Conservation (phyloP, 2,888 invertebrate genomes). For the Agrotis ipsilon region DNA sequence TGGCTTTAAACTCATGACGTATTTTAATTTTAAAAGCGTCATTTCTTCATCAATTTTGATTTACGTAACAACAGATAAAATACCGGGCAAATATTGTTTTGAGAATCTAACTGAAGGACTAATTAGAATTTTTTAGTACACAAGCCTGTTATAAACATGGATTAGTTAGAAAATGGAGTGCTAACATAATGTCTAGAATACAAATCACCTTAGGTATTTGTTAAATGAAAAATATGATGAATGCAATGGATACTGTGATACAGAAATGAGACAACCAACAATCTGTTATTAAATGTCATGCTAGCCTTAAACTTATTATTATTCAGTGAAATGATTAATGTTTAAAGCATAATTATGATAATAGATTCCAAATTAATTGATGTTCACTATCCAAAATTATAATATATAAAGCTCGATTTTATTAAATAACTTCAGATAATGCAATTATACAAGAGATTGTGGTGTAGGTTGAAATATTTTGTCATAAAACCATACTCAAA, state of each 20-base stretch:
- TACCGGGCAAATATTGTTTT: no score
- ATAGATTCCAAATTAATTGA: background rate
- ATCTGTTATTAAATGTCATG: background rate
- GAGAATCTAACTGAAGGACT: no score
- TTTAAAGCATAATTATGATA: no score
- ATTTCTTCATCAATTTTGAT: no score
- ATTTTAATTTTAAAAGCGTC: no score
- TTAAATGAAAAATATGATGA: background rate
- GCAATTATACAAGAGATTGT: background rate
- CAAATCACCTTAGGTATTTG: slow-evolving; percentile 1
- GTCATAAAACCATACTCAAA: background rate
- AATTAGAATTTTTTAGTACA: no score
- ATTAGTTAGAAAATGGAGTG: slow-evolving; percentile 41
- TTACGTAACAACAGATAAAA: no score
- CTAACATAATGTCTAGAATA: background rate
- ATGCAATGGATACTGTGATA: background rate
- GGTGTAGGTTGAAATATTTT: background rate
- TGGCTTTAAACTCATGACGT: no score
- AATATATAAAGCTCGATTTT: no score
- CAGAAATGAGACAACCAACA: background rate
- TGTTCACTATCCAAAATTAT: background rate
- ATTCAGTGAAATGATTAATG: background rate
- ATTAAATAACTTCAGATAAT: background rate
- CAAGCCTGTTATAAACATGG: background rate
- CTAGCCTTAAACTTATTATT: background rate